Base-by-base conservation (phyloP, 2,888 invertebrate genomes). In the Thymelicus sylvestris region DNA sequence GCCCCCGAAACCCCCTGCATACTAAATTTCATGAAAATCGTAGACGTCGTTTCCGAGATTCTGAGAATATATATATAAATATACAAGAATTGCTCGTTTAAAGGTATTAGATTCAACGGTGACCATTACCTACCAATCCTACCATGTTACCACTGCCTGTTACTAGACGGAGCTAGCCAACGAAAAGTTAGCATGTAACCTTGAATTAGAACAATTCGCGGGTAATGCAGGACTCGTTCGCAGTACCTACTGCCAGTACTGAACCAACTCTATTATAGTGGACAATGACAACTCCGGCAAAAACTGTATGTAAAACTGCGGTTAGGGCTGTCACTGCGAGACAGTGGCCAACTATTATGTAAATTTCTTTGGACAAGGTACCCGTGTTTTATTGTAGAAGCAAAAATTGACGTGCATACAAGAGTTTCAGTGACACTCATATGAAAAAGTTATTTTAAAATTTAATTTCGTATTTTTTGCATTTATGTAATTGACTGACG, bases 171-270 rank as follows among this genome's bases (percentile, higher is more conserved):
- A 61, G 55, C 66, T 48, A 48, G 66, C 66, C 68, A 59, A 64
- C 52, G 60, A 66, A 66, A 70, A 68, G 66, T 64, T 74, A 67
- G 78, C 80, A 77, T 79, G 78, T 75, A 80, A 79, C 87, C 88
- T 88, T 89, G 85, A 86, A 86, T 85, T 85, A 86, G 85, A 80
- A 86, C 86, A 88, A 87, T 88, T 86, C 84, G 81, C 77, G 75
- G 77, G 80, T 78, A 81, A 79, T 80, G 74, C 77, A 77, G 78
- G 81, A 82, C 82, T 66, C 60, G 73, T 70, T 68, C 68, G 55
- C 68, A 63, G 68, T n/a, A n/a, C n/a, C n/a, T 68, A 68, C 62
- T 63, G 62, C 47, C 68, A 62, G 63, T 68, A 68, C 55, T 63
- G 62, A 55, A 68, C 55, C 47, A 55, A 57, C 66, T 67, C 79